phyloP scores from a whole-genome alignment of 2,888 invertebrate species.

The Drosophila kokeensis region DNA sequence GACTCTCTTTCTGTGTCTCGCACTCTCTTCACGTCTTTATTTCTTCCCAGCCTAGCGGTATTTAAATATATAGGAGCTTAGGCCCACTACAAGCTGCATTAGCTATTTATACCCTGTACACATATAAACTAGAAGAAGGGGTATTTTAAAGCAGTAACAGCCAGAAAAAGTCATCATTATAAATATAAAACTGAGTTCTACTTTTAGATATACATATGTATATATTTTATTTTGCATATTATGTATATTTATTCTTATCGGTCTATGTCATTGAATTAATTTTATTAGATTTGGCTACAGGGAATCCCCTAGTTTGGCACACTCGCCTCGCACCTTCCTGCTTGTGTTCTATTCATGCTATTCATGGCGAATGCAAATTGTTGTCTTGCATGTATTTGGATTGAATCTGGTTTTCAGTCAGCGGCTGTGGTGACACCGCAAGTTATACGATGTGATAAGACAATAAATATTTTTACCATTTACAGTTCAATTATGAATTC shows the following conservation, averaged over 20 bases:
- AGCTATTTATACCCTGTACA: constrained; percentile 26
- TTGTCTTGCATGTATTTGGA: constrained; percentile 54
- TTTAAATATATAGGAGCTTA: constrained; percentile 58
- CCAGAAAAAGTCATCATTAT: background rate
- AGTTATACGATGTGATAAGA: constrained; percentile 85
- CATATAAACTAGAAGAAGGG: background rate
- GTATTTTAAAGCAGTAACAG: background rate
- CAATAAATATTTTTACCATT: constrained; percentile 83
- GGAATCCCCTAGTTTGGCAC: background rate
- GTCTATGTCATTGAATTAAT: background rate
- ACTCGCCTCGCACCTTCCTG: background rate
- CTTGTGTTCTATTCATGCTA: constrained; percentile 54
- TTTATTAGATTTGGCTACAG: background rate
- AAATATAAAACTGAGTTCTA: background rate
- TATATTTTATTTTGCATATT: background rate
- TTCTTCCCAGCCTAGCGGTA: constrained; percentile 40
- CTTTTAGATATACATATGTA: background rate
- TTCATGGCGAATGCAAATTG: constrained; percentile 58
- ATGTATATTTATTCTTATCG: background rate
- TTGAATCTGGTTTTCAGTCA: constrained; percentile 47
- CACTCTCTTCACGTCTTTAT: background rate
- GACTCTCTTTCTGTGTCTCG: background rate
- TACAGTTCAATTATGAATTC: constrained; percentile 79
- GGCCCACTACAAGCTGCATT: constrained; percentile 29
- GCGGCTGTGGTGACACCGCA: constrained; percentile 81